Conservation (phyloP, 2,888 invertebrate genomes). For the Pelosia muscerda region DNA sequence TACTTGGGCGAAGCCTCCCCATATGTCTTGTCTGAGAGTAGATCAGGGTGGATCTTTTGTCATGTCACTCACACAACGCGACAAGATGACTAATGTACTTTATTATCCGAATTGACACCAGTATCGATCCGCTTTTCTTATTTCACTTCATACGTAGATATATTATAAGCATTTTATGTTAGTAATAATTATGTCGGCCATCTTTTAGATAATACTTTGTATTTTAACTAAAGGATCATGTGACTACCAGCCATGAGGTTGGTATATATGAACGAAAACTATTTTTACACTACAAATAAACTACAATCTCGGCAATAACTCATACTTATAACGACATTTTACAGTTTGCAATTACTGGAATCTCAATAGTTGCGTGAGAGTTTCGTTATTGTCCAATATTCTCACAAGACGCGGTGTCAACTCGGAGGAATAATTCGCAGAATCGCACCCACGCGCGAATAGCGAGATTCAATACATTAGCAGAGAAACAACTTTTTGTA, state of each 20-base stretch:
- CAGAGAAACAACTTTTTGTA: constrained; percentile 14
- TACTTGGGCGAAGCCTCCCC: neutral
- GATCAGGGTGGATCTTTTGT: too few species aligned
- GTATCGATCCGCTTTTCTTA: neutral
- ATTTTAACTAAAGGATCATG: too few species aligned
- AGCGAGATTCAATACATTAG: constrained; percentile 2
- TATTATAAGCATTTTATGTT: too few species aligned
- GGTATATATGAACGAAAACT: neutral
- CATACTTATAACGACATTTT: neutral
- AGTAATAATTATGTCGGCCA: neutral
- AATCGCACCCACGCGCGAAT: constrained; percentile 33
- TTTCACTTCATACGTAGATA: neutral
- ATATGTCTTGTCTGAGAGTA: constrained; percentile 8
- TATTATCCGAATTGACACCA: constrained; percentile 15
- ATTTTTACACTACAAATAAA: neutral
- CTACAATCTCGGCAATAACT: neutral
- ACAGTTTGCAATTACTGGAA: neutral
- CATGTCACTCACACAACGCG: constrained; percentile 7
- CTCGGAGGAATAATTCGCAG: constrained; percentile 27
- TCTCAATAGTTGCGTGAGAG: neutral
- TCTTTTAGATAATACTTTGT: neutral
- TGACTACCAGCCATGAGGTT: too few species aligned
- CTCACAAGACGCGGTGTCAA: constrained; percentile 28
- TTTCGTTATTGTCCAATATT: constrained; percentile 15
- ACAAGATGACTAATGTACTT: constrained; percentile 23